Conservation (phyloP, 2,888 invertebrate genomes). For the Loripinus fragilis region DNA sequence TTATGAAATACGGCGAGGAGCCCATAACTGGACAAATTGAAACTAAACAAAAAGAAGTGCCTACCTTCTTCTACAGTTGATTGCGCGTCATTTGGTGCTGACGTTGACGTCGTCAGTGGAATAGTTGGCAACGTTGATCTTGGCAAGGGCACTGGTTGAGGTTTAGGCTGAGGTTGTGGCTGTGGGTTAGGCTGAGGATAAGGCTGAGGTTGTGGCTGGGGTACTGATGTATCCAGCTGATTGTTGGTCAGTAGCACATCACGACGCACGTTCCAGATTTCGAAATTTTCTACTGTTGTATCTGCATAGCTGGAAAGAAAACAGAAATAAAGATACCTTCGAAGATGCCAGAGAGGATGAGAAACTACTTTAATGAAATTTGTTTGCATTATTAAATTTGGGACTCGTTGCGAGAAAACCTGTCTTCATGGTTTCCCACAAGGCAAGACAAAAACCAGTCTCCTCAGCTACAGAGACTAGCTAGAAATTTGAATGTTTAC, state of each 20-base stretch:
- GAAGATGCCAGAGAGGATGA: too few relatives aligned
- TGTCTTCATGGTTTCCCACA: too few relatives aligned
- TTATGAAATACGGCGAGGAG: too few relatives aligned
- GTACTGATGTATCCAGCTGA: neutral
- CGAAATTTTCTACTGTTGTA: slow-evolving; percentile 73
- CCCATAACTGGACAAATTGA: too few relatives aligned
- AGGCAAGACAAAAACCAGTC: too few relatives aligned
- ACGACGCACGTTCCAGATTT: slow-evolving; percentile 72
- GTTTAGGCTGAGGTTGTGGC: neutral
- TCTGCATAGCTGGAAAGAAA: slow-evolving; percentile 61
- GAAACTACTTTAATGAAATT: too few relatives aligned
- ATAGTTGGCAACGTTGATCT: neutral
- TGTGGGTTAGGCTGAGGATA: neutral
- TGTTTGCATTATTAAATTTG: too few relatives aligned
- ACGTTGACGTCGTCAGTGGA: neutral
- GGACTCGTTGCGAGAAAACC: too few relatives aligned
- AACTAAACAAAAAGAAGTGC: too few relatives aligned
- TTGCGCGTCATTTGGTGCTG: neutral
- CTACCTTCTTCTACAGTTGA: neutral
- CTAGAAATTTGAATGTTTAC: too few relatives aligned
- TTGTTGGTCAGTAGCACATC: slow-evolving; percentile 52
- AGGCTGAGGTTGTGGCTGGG: neutral
- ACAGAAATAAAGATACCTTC: too few relatives aligned
- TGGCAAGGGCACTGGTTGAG: neutral
- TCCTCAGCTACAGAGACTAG: too few relatives aligned